phyloP scores from a whole-genome alignment of 1,140 invertebrate genomes.

The Eupristina koningsbergeri region DNA sequence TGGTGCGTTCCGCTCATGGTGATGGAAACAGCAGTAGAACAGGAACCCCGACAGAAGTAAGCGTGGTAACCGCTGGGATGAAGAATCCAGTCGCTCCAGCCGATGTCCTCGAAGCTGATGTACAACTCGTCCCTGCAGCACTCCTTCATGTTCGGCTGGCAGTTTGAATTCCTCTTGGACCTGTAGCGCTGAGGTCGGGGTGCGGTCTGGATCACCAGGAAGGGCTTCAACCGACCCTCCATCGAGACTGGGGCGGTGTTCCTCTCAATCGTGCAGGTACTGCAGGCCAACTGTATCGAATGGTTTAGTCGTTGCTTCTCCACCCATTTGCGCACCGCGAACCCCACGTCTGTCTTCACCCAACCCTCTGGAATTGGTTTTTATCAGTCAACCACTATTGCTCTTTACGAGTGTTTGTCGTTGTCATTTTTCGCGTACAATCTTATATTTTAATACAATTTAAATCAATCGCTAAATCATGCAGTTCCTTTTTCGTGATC shows the following conservation, averaged over 20 bases:
- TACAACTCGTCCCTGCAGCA: conserved; percentile 88
- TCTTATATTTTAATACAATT: no score
- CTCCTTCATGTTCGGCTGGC: conserved; percentile 79
- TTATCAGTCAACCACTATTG: no score
- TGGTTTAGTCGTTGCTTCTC: conserved; percentile 78
- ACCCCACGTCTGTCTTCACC: conserved; percentile 84
- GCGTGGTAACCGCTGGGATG: conserved; percentile 85
- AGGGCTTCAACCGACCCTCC: conserved; percentile 79
- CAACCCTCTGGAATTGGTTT: conserved; percentile 79
- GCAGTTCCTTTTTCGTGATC: no score
- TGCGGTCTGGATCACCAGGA: conserved; percentile 81
- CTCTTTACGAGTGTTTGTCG: no score
- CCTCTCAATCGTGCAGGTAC: conserved; percentile 81
- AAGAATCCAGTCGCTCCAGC: conserved; percentile 91
- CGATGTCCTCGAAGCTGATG: conserved; percentile 87
- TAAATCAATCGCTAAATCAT: no score
- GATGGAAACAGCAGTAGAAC: conserved; percentile 79
- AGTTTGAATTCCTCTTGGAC: conserved; percentile 80
- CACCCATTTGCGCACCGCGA: conserved; percentile 82
- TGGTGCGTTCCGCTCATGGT: conserved; percentile 79
- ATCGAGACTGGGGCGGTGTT: conserved; percentile 77
- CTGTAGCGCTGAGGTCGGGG: conserved; percentile 73
- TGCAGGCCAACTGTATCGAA: conserved; percentile 83
- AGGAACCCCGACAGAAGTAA: conserved; percentile 88
- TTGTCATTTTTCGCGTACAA: no score